Conservation (phyloP, 2,797 vertebrate genomes). For the Syngnathus rostellatus region DNA sequence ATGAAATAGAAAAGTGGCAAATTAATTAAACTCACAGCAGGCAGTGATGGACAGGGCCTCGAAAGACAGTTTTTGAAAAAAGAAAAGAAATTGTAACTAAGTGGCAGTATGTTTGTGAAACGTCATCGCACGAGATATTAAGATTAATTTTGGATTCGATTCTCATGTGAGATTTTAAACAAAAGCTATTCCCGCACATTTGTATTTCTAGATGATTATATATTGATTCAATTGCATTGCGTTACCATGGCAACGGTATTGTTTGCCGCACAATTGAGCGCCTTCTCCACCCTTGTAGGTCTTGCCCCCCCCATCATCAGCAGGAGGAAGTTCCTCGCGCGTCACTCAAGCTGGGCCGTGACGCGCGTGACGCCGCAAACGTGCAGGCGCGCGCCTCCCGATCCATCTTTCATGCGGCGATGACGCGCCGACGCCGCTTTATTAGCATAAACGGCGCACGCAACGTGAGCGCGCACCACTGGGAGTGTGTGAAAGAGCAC, state of each 20-base stretch:
- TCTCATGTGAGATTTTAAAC: not conserved
- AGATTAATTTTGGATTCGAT: not conserved
- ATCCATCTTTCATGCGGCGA: not conserved
- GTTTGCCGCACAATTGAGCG: not conserved
- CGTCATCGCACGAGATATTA: too few relatives aligned
- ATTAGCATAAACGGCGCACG: not conserved
- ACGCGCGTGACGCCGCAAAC: not conserved
- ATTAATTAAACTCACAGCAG: not conserved
- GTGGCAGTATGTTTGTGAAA: not conserved
- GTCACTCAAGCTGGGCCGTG: not conserved
- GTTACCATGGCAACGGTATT: not conserved
- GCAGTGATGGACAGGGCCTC: not conserved
- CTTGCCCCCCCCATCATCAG: not conserved
- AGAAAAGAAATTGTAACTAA: not conserved
- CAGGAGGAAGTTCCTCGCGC: not conserved
- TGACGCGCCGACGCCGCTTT: not conserved
- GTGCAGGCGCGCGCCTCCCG: not conserved
- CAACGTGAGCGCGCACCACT: not conserved
- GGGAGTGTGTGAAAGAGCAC: not conserved
- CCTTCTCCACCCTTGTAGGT: rapidly evolving
- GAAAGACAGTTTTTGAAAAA: not conserved
- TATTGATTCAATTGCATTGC: too few relatives aligned
- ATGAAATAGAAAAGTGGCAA: not conserved
- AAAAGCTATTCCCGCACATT: not conserved
- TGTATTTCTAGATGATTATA: too few relatives aligned